These are phyloP conservation scores for Pilophorus perplexus DNA, from an alignment of 2,888 invertebrate genomes.

Conservation along the genomic window DNA sequence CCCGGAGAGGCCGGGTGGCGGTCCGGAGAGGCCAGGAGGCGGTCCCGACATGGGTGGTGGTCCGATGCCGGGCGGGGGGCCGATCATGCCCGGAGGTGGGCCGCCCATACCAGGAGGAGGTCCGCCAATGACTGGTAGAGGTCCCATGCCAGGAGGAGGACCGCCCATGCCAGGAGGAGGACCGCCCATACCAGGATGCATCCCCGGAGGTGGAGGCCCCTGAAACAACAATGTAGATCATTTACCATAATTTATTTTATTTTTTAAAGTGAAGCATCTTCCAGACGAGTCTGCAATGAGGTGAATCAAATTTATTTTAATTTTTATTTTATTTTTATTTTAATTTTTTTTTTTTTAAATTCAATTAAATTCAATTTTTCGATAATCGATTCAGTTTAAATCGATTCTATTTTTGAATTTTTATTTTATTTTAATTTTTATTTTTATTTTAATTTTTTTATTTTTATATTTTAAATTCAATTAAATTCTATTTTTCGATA, in stretches of 20 bases:
- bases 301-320: not conserved
- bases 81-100: slow-evolving; percentile 5
- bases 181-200: slow-evolving; percentile 2
- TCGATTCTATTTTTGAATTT: not conserved
- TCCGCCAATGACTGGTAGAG: not conserved
- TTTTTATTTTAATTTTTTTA: too few relatives aligned
- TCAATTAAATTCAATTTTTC: too few relatives aligned
- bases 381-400: too few relatives aligned
- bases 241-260: too few relatives aligned
- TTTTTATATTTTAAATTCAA: too few relatives aligned
- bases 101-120: not conserved
- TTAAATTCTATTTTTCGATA: too few relatives aligned
- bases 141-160: not conserved
- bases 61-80: not conserved
- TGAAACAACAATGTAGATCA: not conserved
- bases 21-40: not conserved
- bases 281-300: too few relatives aligned
- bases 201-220: not conserved
- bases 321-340: not conserved
- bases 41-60: slow-evolving; percentile 5
- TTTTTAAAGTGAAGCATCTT: too few relatives aligned
- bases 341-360: too few relatives aligned
- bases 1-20: not conserved
- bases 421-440: too few relatives aligned
- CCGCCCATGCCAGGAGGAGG: not conserved